Evolutionary conservation across 2,888 invertebrate genomes (phyloP), one percentile per base, ranked within the genome.

Genomic region (Nomada hirtipes): DNA sequence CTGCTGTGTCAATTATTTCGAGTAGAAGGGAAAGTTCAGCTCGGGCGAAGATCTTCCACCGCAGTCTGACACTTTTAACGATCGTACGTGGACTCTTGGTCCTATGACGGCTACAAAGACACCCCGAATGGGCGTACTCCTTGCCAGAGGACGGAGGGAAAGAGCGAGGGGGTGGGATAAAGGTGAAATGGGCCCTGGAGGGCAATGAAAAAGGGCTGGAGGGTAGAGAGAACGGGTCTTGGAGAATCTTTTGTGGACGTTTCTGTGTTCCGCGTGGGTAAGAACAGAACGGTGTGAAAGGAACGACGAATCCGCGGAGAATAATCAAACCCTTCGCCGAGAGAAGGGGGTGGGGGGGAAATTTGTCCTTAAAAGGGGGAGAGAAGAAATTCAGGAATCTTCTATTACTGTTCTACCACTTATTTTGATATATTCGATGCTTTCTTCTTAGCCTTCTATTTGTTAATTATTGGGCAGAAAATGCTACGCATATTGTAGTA

Each of bases 291-390:
- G 44, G 60, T 67, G 73, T 72, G 63, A 78, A 76, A 65, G 53
- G 59, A 55, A 75, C 59, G 81, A 68, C 63, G 69, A 55, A 60
- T 55, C 23, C 68, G 67, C 61, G n/a, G 42, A 63, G 85, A 78
- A 74, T 77, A 77, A 84, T 85, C 74, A 79, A 82, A 79, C 55
- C 29, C 53, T 29, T 60, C n/a, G 61, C 60, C 60, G 67, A 55
- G 55, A 42, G 65, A 36, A 36, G 7, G 36, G 20, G 11, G 15
- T 15, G 13, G 13, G 18, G 10, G 13, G 36, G 4, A 10, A 36
- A 20, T 11, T 59, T 18, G 13, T 2, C 13, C 50, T 53, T 29
- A 36, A 36, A 36, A 36, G 36, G 36, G 7, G 36, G 36, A 7
- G 36, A 36, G 36, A 36, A 36, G 36, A 36, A 36, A 36, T 36